Evolutionary conservation across 2,113 vertebrate species (phyloP), one percentile per base, ranked within the genome.

Genomic region (Loxodonta africana): DNA sequence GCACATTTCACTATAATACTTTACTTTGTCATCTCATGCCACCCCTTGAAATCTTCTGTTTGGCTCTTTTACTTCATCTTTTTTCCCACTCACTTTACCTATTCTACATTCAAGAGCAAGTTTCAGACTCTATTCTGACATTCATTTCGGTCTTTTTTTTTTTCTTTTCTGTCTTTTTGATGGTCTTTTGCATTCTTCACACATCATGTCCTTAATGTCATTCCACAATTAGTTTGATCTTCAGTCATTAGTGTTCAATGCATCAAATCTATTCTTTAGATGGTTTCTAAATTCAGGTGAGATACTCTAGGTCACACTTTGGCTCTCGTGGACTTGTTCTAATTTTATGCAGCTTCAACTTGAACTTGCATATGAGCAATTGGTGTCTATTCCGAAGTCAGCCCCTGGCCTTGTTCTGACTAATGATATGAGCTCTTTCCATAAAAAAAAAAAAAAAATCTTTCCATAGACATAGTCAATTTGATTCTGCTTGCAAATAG

Each of bases 401-500:
- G 73, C 2, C n/a, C 20, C 15, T 74, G 28, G n/a, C 37, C 73
- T 74, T 41, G 37, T 74, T 74, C 73, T 74, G 73, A 74, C 73
- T 41, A 21, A 41, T 74, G 21, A 74, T 74, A 74, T 41, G 73
- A 23, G 37, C 37, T 74, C 41, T 37, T 74, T 37, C 37, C 37
- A 37, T 37, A 37, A 37, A 37, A 37, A 37, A 37, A 37, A 37
- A 37, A 37, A 37, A 37, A 37, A 37, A 37, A 33, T 41, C 37
- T 37, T 74, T 74, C 73, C 73, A 37, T 37, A 74, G 73, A 37
- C 23, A 10, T 41, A 41, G 73, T 74, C n/a, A 8, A 37, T 73
- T 73, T 73, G 69, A 21, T 18, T 74, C 21, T 92, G 96, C 94
- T 88, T 89, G 93, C 94, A 90, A 92, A 33, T 12, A 77, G 78